Evolutionary conservation across 2,113 vertebrate species (phyloP), one percentile per base, ranked within the genome.

Genomic region (Steatornis caripensis): DNA sequence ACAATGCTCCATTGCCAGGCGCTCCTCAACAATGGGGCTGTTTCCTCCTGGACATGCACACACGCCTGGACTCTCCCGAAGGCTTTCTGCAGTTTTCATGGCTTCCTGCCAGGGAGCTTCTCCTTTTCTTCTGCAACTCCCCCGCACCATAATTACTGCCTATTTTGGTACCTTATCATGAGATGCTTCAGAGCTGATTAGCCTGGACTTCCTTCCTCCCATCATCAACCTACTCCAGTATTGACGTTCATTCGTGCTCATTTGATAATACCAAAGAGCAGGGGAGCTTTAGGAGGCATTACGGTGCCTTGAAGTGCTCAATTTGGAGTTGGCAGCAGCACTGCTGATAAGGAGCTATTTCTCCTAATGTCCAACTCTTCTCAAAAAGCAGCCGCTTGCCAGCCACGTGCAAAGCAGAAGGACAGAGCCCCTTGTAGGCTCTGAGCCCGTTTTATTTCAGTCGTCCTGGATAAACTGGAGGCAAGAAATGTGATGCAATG

Each of bases 131-230:
- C 71, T 62, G 60, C 68, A 78, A 6, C 62, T n/a, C 72, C 74
- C 55, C 64, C 81, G 6, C 29, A 1, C 43, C 26, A 10, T 41
- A 49, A 92, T 94, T 46, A n/a, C 65, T 29, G 82, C 43, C 62
- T 86, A 43, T 89, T 89, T 91, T 22, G 66, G 93, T 75, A 27
- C 80, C 77, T 95, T 84, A 69, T 88, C 61, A 55, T 6, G 71
- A 86, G 57, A 62, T 65, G 57, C 49, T 85, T 85, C 61, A 54
- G 43, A 81, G 75, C 77, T 69, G 84, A 95, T 95, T 82, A 96
- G 76, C 80, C 62, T 26, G 72, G 77, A 64, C 88, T 96, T 94
- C 94, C 94, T 97, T 97, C 92, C 91, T 83, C 91, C 71, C 84
- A 29, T 88, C 95, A 66, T 18, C 76, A 65, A n/a, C 55, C 88